Evolutionary conservation across 2,888 invertebrate genomes (phyloP).

Genomic region (Agriopis leucophaearia): DNA sequence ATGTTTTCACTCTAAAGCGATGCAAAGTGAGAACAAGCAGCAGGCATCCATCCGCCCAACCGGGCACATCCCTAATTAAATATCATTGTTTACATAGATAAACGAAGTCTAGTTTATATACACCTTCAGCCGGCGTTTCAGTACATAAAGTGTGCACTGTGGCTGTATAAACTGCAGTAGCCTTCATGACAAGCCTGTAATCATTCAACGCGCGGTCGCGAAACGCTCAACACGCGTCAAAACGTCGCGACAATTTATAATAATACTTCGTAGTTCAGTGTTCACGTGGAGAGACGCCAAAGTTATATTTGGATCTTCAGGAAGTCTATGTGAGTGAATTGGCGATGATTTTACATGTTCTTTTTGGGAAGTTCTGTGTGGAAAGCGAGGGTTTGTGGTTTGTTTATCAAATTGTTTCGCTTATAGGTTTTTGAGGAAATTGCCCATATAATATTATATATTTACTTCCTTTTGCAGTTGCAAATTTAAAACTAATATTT

Average conservation of each 20-base stretch:
- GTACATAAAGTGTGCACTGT: not conserved
- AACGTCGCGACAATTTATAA: not conserved
- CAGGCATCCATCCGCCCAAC: too few relatives aligned
- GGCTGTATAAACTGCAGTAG: not conserved
- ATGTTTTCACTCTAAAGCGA: too few relatives aligned
- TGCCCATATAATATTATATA: not conserved
- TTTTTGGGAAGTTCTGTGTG: not conserved
- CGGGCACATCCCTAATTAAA: not conserved
- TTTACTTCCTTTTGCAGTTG: not conserved
- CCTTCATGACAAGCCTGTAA: not conserved
- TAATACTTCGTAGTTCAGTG: conserved; percentile 5
- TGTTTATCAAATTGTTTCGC: conserved; percentile 18
- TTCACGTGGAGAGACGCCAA: conserved; percentile 41
- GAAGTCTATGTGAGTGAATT: conserved; percentile 45
- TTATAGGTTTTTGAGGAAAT: not conserved
- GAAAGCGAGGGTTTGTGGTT: conserved; percentile 17
- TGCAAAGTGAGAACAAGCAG: too few relatives aligned
- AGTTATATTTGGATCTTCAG: conserved; percentile 43
- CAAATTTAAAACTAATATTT: not conserved
- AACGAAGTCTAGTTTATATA: conserved; percentile 12
- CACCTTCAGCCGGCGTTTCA: conserved; percentile 9
- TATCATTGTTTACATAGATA: conserved; percentile 12
- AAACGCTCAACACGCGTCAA: conserved; percentile 2
- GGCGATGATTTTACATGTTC: conserved; percentile 29
- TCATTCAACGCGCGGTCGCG: conserved; percentile 11